Base-by-base conservation (phyloP, 2,113 vertebrate genomes). In the Rhabdornis inornatus region DNA sequence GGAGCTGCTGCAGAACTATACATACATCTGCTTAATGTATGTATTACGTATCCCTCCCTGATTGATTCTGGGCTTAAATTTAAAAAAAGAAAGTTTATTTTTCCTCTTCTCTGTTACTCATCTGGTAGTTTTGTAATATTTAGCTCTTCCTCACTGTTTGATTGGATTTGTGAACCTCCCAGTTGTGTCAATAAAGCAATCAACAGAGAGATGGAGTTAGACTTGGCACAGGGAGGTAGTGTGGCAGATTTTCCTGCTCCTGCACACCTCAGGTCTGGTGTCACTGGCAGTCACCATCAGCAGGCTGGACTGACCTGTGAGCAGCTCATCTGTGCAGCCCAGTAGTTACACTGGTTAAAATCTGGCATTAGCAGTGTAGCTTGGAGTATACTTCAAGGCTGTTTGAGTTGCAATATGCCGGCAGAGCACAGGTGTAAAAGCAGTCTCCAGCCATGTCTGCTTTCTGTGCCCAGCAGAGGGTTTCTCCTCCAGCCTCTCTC, bases 401-500 rank as follows among this genome's bases (percentile, higher is more conserved):
- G 79, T 63, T 37, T 47, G 65, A 50, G 57, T 79, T 69, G 56
- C 65, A 52, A 7, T 45, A 15, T 20, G 13, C 53, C 49, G 53
- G 79, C 20, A 85, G 64, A 45, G 40, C 25, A 9, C 39, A 44
- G 49, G 80, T 42, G 5, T 60, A 39, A 61, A 47, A 49, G 10
- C 60, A 40, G 35, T 6, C 56, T 75, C 52, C 4, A 8, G 37
- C 4, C 0, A 37, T 14, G 13, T 52, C 59, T 83, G 44, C 40
- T 47, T 70, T 56, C 61, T 44, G 68, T 74, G 44, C 31, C 24
- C 0, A 1, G 1, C 0, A 0, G n/a, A 35, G 30, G 15, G 4
- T 22, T 90, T 35, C 22, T 92, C 20, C 39, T 85, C 19, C 65
- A 85, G 27, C 49, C 50, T 81, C 42, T 82, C 1, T 6, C 40